Evolutionary conservation across 2,888 invertebrate genomes (phyloP).

Genomic region (Eilema griseolum): DNA sequence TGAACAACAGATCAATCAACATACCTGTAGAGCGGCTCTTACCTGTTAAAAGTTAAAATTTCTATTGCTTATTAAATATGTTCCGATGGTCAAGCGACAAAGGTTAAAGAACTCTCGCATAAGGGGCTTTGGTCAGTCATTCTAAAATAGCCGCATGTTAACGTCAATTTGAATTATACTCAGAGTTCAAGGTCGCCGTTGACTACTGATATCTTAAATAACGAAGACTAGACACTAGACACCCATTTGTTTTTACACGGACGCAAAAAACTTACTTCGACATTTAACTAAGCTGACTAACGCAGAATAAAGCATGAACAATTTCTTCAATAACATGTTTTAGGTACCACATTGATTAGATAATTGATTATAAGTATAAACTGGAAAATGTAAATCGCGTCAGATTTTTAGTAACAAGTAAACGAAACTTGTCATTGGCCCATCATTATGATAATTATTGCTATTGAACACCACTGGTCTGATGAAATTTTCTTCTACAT

Average conservation of each 20-base stretch:
- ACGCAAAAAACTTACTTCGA: conserved; percentile 40
- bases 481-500: background rate
- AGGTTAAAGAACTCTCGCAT: conserved; percentile 59
- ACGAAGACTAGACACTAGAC: conserved; percentile 34
- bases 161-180: conserved; percentile 66
- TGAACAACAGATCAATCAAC: conserved; percentile 46
- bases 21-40: conserved; percentile 29
- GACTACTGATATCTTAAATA: conserved; percentile 50
- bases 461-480: background rate
- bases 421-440: background rate
- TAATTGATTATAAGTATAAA: no score
- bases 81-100: conserved; percentile 47
- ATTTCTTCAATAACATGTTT: background rate
- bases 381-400: no score
- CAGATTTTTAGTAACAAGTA: background rate
- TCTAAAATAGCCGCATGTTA: conserved; percentile 63
- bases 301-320: background rate
- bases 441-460: no score
- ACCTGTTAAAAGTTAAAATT: conserved; percentile 16
- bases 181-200: conserved; percentile 76
- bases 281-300: conserved; percentile 2
- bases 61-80: conserved; percentile 22
- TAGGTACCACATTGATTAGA: no score
- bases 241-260: conserved; percentile 42
- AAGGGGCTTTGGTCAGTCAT: conserved; percentile 54